A percentile compares a stretch with the other conserved stretches of the same genome.
Evolutionary conservation across 2,888 invertebrate genomes (phyloP).

Genomic region (Meandrusa payeni): DNA sequence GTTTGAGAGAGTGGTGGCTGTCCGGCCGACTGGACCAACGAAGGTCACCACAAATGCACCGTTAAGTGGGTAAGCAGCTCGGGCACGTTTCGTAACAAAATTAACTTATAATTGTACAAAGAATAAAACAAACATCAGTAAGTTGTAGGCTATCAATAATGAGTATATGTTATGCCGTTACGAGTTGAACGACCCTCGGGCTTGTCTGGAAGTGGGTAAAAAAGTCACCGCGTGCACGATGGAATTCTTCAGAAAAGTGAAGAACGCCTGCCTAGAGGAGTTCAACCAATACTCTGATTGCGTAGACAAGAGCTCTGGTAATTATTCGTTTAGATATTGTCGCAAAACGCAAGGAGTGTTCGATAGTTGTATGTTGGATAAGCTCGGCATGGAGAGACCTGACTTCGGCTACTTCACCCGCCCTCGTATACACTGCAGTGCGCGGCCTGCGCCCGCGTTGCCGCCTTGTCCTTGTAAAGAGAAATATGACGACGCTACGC

Average conservation of each 20-base stretch:
- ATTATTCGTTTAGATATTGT: constrained; percentile 84
- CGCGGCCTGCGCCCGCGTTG: constrained; percentile 78
- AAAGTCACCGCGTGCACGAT: constrained; percentile 92
- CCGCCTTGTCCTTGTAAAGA: constrained; percentile 74
- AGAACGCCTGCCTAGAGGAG: constrained; percentile 89
- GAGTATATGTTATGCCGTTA: constrained; percentile 95
- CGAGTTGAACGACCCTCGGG: constrained; percentile 90
- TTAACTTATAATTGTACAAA: constrained; percentile 12
- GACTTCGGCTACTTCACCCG: constrained; percentile 90
- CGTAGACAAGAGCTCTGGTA: constrained; percentile 88
- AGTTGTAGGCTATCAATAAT: constrained; percentile 93
- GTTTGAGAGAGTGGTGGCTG: constrained; percentile 26
- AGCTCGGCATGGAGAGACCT: constrained; percentile 88
- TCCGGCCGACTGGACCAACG: constrained; percentile 34
- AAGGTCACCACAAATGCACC: constrained; percentile 60
- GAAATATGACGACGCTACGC: constrained; percentile 83
- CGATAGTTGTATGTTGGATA: constrained; percentile 91
- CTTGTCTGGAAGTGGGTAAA: constrained; percentile 92
- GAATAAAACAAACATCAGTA: constrained; percentile 2
- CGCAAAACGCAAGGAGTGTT: constrained; percentile 91
- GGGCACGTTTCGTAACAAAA: constrained; percentile 27
- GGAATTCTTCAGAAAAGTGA: constrained; percentile 91
- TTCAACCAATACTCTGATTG: constrained; percentile 88
- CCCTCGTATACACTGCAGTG: constrained; percentile 81
- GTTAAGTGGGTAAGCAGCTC: constrained; percentile 51